Percentiles rank a stretch among this genome's conserved stretches.
Evolutionary conservation across 2,113 vertebrate species (phyloP).

Genomic region (Clinocottus analis): DNA sequence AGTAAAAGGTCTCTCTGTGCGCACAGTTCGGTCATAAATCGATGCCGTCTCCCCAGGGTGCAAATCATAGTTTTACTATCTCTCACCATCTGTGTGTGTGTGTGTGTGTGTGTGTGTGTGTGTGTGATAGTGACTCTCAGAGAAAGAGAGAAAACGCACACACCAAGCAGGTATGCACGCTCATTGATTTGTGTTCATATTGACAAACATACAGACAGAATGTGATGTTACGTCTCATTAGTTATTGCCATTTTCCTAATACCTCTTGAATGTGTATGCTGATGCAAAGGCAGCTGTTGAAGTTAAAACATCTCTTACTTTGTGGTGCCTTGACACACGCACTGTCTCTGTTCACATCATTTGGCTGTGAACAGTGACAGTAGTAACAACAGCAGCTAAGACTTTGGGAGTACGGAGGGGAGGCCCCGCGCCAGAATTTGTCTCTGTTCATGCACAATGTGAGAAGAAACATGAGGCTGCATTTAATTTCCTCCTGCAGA

Average conservation of each 20-base stretch:
- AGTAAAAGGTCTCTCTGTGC: slow-evolving; percentile 50
- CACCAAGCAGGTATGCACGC: slow-evolving; percentile 1
- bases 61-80: slow-evolving; percentile 55
- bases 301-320: slow-evolving; percentile 27
- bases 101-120: slow-evolving; percentile 38
- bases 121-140: slow-evolving; percentile 31
- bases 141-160: slow-evolving; percentile 5
- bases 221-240: slow-evolving; percentile 5
- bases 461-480: slow-evolving; percentile 51
- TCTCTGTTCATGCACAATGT: slow-evolving; percentile 26
- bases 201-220: neutral
- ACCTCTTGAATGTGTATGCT: neutral
- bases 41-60: slow-evolving; percentile 41
- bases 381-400: slow-evolving; percentile 28
- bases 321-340: slow-evolving; percentile 36
- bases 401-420: neutral
- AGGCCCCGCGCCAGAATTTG: slow-evolving; percentile 26
- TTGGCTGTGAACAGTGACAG: slow-evolving; percentile 31
- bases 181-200: neutral
- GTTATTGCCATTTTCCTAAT: slow-evolving; percentile 19
- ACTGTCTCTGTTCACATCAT: too few species aligned
- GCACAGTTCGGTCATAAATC: slow-evolving; percentile 52
- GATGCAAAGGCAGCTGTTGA: slow-evolving; percentile 20
- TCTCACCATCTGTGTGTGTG: slow-evolving; percentile 55
- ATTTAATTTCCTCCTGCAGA: slow-evolving; percentile 62